Percentiles rank a stretch among this genome's conserved stretches.
Conservation (phyloP, 1,140 invertebrate species). For the Cydia pomonella region DNA sequence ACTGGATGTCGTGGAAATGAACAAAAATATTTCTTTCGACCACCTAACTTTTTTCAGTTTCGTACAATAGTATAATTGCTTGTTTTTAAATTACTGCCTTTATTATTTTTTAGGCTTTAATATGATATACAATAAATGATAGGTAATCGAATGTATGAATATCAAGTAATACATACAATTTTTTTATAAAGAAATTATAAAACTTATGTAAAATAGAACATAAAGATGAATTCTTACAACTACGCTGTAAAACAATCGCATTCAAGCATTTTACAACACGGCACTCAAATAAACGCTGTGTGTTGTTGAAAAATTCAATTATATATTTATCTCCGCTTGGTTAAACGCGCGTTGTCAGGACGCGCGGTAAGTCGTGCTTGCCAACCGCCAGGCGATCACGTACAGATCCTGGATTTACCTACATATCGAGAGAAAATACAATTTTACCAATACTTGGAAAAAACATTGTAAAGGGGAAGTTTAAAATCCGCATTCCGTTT, state of each 20-base stretch:
- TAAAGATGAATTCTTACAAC: background rate
- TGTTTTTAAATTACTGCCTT: too few relatives aligned
- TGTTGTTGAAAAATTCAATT: conserved; percentile 29
- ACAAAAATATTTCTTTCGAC: too few relatives aligned
- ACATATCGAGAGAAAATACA: conserved; percentile 17
- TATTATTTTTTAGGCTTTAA: too few relatives aligned
- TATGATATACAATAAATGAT: too few relatives aligned
- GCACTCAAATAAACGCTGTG: background rate
- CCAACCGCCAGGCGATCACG: conserved; percentile 18
- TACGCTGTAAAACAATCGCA: background rate
- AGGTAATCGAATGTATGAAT: too few relatives aligned
- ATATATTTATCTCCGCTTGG: conserved; percentile 31
- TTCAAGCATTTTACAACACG: background rate
- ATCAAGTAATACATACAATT: too few relatives aligned
- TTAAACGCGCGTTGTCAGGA: conserved; percentile 29
- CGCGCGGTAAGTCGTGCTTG: conserved; percentile 27
- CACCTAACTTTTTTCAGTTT: too few relatives aligned
- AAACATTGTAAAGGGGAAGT: background rate
- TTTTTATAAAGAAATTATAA: too few relatives aligned
- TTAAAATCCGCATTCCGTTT: background rate
- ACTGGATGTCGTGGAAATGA: too few relatives aligned
- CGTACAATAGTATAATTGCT: too few relatives aligned
- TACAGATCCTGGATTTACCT: conserved; percentile 20
- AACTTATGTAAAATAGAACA: background rate
- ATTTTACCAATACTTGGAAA: background rate